Conservation (phyloP, 2,113 vertebrate genomes). For the Leucopternis melanops region DNA sequence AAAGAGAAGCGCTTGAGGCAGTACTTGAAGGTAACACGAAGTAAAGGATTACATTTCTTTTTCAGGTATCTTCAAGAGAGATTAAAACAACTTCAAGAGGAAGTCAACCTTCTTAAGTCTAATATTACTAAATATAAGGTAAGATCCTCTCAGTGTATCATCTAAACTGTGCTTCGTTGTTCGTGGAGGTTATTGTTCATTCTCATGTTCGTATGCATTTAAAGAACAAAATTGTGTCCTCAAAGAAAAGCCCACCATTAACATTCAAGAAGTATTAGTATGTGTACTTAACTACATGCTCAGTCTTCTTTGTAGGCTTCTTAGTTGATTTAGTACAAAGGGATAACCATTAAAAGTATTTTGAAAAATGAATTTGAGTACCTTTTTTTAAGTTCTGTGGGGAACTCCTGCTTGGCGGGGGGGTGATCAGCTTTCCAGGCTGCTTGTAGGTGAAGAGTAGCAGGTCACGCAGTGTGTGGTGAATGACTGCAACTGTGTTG, state of each 20-base stretch:
- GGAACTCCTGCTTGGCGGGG: background rate
- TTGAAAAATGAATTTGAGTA: background rate
- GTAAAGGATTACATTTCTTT: constrained; percentile 20
- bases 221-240: background rate
- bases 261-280: background rate
- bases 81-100: constrained; percentile 90
- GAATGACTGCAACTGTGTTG: background rate
- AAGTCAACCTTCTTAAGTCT: constrained; percentile 87
- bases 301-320: background rate
- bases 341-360: background rate
- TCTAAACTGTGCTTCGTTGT: background rate
- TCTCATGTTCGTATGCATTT: background rate
- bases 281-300: background rate
- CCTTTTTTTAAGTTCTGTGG: background rate
- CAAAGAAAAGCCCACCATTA: background rate
- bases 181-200: background rate
- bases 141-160: background rate
- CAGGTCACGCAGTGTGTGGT: background rate
- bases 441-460: background rate
- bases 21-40: background rate
- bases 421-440: background rate
- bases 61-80: constrained; percentile 93
- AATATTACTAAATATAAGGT: constrained; percentile 94
- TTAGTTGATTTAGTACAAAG: background rate
- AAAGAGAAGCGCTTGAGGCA: background rate